Percentiles rank a stretch among this genome's conserved stretches.
phyloP scores from a whole-genome alignment of 1,140 invertebrate genomes.

The Pseudomyrmex dendroicus region DNA sequence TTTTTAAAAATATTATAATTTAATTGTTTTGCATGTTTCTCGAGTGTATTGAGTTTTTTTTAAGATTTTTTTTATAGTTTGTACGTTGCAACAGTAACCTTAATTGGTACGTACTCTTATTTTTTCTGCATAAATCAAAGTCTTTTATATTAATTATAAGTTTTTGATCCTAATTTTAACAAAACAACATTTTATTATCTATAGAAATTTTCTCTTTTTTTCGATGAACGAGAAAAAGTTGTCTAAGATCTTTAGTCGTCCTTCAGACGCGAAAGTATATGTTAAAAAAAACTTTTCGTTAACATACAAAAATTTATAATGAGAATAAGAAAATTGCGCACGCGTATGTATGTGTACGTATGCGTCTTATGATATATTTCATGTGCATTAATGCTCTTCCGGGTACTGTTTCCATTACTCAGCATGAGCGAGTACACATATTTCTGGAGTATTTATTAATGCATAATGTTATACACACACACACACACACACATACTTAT shows the following conservation, averaged over 20 bases:
- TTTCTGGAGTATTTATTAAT: not conserved
- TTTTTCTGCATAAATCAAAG: too few relatives aligned
- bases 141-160: too few relatives aligned
- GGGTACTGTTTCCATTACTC: conserved; percentile 30
- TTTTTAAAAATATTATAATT: not conserved
- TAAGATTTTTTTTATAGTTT: too few relatives aligned
- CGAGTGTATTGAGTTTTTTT: too few relatives aligned
- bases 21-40: too few relatives aligned
- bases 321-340: not conserved
- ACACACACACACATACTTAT: not conserved
- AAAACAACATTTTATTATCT: too few relatives aligned
- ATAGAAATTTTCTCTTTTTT: too few relatives aligned
- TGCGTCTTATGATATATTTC: conserved; percentile 29
- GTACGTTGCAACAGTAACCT: too few relatives aligned
- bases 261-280: not conserved
- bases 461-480: conserved; percentile 18
- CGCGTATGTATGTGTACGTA: conserved; percentile 14
- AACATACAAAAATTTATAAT: not conserved
- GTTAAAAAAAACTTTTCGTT: conserved; percentile 11
- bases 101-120: too few relatives aligned
- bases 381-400: conserved; percentile 16
- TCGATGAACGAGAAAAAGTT: not conserved
- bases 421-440: not conserved
- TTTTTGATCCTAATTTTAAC: too few relatives aligned
- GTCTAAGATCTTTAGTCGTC: not conserved